Percentiles rank a stretch among this genome's conserved stretches.
These are phyloP conservation scores for Sarcophilus harrisii DNA, from an alignment of 2,797 vertebrate genomes.

Conservation along the genomic window DNA sequence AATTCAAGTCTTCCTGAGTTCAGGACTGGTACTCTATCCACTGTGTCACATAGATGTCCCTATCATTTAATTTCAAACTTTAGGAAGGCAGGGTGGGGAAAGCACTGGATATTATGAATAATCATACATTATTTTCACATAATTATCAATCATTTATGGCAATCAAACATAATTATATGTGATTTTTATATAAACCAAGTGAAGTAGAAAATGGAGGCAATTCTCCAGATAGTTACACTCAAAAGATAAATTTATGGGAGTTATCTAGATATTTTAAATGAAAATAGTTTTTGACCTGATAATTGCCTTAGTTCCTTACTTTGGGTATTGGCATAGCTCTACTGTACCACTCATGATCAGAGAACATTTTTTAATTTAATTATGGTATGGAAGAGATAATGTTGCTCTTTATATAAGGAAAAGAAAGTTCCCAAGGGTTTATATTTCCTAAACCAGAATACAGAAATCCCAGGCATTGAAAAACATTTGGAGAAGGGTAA, in stretches of 20 bases:
- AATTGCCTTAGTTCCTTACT: slow-evolving; percentile 35
- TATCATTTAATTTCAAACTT: background rate
- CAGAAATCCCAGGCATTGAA: slow-evolving; percentile 34
- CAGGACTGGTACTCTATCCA: too few species aligned
- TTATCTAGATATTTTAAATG: background rate
- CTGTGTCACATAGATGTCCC: too few species aligned
- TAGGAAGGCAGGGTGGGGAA: background rate
- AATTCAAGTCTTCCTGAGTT: too few species aligned
- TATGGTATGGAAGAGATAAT: background rate
- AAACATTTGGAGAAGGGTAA: slow-evolving; percentile 1
- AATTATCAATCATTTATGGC: slow-evolving; percentile 37
- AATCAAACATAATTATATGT: slow-evolving; percentile 36
- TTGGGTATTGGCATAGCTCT: slow-evolving; percentile 6
- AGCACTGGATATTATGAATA: background rate
- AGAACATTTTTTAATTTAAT: background rate
- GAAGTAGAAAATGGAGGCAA: slow-evolving; percentile 50
- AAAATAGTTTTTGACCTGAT: slow-evolving; percentile 53
- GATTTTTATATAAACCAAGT: slow-evolving; percentile 12
- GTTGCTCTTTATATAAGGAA: background rate
- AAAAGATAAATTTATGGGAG: slow-evolving; percentile 40
- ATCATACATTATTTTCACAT: slow-evolving; percentile 26
- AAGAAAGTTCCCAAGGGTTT: background rate
- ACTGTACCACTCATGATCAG: background rate
- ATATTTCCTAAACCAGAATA: slow-evolving; percentile 21
- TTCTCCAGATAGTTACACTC: background rate